Conservation (phyloP, 2,797 vertebrate genomes). For the Poecilia wingei region DNA sequence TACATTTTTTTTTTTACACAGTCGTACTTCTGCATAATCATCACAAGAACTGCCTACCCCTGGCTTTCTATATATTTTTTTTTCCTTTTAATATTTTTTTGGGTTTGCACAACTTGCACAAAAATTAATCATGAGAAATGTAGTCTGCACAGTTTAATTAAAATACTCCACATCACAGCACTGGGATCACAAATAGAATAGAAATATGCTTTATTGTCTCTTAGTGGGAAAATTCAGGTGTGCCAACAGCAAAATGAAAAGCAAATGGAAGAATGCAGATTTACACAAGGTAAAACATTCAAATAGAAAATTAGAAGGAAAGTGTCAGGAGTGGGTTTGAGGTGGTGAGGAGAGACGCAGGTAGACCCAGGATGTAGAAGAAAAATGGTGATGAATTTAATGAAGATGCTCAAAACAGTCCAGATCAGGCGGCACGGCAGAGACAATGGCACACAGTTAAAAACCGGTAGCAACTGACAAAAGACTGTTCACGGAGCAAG, state of each 20-base stretch:
- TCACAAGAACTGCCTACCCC: neutral
- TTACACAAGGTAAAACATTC: neutral
- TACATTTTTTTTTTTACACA: slow-evolving; percentile 10
- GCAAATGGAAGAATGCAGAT: neutral
- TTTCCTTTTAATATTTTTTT: neutral
- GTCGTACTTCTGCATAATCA: neutral
- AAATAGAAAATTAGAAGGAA: neutral
- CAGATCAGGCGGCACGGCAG: no score
- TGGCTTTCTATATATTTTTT: neutral
- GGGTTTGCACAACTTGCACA: neutral
- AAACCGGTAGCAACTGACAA: no score
- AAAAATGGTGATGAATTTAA: no score
- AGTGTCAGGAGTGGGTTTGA: no score
- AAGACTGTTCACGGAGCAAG: no score
- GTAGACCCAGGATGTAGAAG: no score
- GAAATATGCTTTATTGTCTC: neutral
- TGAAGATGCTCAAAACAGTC: no score
- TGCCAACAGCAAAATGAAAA: neutral
- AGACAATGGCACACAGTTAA: no score
- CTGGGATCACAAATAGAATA: neutral
- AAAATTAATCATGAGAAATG: neutral
- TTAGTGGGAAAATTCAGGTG: neutral
- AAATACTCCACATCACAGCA: neutral
- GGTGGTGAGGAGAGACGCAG: no score
- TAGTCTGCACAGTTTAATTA: neutral